phyloP scores from a whole-genome alignment of 1,140 invertebrate genomes.

The Cheumatopsyche charites region DNA sequence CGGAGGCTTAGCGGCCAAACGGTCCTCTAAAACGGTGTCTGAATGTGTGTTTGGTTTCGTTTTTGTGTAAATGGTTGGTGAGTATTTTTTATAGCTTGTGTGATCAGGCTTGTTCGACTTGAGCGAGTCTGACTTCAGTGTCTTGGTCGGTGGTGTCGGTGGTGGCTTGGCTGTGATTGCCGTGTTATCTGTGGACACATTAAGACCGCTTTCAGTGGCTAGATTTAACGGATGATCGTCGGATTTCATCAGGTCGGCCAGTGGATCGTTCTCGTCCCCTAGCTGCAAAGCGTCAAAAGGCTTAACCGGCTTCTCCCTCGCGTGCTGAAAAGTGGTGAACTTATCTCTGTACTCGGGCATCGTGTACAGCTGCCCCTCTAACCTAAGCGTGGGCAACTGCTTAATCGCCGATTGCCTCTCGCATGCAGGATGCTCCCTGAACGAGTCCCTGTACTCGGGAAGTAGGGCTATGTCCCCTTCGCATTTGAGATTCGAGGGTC shows the following conservation, averaged over 20 bases:
- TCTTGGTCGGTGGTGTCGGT: constrained; percentile 37
- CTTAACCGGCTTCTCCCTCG: constrained; percentile 34
- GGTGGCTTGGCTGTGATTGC: constrained; percentile 33
- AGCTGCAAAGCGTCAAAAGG: constrained; percentile 32
- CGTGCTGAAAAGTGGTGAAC: constrained; percentile 38
- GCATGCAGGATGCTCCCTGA: constrained; percentile 50
- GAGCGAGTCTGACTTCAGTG: constrained; percentile 30
- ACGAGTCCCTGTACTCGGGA: constrained; percentile 58
- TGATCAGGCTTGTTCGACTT: constrained; percentile 27
- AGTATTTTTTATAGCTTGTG: constrained; percentile 28
- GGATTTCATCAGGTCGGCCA: background rate
- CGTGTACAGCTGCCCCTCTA: constrained; percentile 54
- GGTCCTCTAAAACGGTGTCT: constrained; percentile 5
- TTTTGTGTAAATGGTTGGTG: constrained; percentile 26
- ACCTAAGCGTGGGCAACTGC: constrained; percentile 53
- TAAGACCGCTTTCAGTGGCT: constrained; percentile 44
- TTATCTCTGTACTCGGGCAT: constrained; percentile 56
- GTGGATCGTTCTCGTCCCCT: constrained; percentile 26
- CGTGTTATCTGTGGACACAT: constrained; percentile 47
- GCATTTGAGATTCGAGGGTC: constrained; percentile 54
- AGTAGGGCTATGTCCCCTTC: constrained; percentile 56
- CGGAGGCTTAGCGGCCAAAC: constrained; percentile 17
- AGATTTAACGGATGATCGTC: constrained; percentile 29
- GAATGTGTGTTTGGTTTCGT: constrained; percentile 10
- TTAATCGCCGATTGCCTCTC: constrained; percentile 50